A percentile compares a stretch with the other conserved stretches of the same genome.
Conservation (phyloP, 2,113 vertebrate species). For the Anthoscopus minutus region DNA sequence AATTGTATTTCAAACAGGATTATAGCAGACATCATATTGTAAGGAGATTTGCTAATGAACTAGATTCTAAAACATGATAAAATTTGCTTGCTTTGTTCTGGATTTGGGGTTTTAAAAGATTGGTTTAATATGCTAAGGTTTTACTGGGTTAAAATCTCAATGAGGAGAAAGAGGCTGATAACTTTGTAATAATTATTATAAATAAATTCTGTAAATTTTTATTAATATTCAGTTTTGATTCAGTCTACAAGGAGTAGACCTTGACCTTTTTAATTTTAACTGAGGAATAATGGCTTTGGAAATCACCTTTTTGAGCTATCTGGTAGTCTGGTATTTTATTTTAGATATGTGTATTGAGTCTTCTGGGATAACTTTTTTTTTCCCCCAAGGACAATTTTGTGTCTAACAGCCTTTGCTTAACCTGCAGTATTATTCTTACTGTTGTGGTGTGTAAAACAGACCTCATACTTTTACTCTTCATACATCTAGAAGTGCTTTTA, state of each 20-base stretch:
- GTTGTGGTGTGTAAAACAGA: neutral
- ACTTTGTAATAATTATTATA: neutral
- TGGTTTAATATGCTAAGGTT: neutral
- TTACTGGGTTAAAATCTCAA: neutral
- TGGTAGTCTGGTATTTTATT: neutral
- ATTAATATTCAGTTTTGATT: neutral
- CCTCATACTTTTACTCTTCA: neutral
- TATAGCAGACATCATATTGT: neutral
- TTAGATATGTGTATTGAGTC: neutral
- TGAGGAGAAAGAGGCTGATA: neutral
- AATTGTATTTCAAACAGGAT: neutral
- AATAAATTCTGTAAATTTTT: neutral
- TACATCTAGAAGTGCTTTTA: neutral
- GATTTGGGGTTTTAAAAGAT: neutral
- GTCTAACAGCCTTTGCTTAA: neutral
- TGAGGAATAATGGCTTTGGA: neutral
- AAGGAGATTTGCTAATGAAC: neutral
- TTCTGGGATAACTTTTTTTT: neutral
- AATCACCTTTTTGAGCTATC: neutral
- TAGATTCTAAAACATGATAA: neutral
- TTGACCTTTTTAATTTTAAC: neutral
- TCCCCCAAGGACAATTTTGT: neutral
- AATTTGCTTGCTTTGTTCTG: neutral
- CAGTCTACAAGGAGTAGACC: neutral
- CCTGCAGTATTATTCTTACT: neutral